These are phyloP conservation scores for Musca domestica DNA, from an alignment of 1,140 invertebrate species.

Conservation along the genomic window DNA sequence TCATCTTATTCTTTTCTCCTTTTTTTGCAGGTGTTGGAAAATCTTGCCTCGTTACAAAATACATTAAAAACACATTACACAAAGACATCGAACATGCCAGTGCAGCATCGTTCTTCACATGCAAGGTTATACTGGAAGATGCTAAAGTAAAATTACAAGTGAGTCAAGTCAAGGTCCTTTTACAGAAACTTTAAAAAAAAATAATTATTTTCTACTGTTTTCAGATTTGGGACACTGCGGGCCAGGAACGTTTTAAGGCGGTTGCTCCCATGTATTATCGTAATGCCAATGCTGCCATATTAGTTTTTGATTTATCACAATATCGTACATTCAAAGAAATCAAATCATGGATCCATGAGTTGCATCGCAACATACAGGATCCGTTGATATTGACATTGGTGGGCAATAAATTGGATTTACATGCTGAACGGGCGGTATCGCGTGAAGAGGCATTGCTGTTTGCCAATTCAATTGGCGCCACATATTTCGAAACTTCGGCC, in stretches of 20 bases:
- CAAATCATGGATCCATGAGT: constrained; percentile 77
- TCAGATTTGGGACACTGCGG: constrained; percentile 88
- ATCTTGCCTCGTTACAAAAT: constrained; percentile 77
- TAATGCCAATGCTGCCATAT: constrained; percentile 81
- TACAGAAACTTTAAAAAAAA: neutral
- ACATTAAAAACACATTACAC: constrained; percentile 74
- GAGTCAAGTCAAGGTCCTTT: constrained; percentile 33
- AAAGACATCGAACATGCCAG: constrained; percentile 76
- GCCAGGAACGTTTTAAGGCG: constrained; percentile 80
- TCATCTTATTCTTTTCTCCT: neutral
- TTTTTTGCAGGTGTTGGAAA: constrained; percentile 78
- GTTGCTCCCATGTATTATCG: constrained; percentile 93
- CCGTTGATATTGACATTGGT: constrained; percentile 76
- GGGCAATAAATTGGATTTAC: constrained; percentile 81
- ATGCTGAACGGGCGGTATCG: constrained; percentile 61
- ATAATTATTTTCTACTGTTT: neutral
- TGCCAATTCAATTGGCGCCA: constrained; percentile 77
- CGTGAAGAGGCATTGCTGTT: constrained; percentile 71
- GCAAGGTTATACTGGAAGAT: constrained; percentile 71
- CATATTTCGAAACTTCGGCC: constrained; percentile 81
- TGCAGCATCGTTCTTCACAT: constrained; percentile 85
- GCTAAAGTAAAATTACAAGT: constrained; percentile 73
- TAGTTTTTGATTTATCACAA: constrained; percentile 84
- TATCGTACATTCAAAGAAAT: constrained; percentile 69
- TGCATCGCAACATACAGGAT: constrained; percentile 73